A percentile compares a stretch with the other conserved stretches of the same genome.
phyloP scores from a whole-genome alignment of 2,888 invertebrate species.

The Mythimna vitellina region DNA sequence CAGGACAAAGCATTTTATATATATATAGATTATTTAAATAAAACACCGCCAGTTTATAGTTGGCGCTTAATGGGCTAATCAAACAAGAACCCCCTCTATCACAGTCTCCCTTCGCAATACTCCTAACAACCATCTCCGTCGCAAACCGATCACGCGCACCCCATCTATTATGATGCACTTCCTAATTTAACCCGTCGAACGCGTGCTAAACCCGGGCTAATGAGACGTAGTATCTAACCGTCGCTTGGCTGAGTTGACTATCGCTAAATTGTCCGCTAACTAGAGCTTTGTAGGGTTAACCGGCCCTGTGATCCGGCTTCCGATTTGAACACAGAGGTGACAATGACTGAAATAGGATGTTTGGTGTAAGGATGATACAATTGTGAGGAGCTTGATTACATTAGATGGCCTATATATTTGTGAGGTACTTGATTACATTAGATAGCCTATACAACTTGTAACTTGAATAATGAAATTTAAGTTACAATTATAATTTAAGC shows the following conservation, averaged over 20 bases:
- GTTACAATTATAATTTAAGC: too few relatives aligned
- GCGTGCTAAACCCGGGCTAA: constrained; percentile 58
- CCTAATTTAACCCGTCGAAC: constrained; percentile 60
- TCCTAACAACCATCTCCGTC: constrained; percentile 14
- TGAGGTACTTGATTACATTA: too few relatives aligned
- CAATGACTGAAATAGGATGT: constrained; percentile 27
- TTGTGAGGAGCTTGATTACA: not conserved
- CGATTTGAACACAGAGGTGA: constrained; percentile 54
- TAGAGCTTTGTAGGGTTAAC: constrained; percentile 60
- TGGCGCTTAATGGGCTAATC: too few relatives aligned
- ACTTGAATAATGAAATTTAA: too few relatives aligned
- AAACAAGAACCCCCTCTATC: not conserved
- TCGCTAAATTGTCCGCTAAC: constrained; percentile 67
- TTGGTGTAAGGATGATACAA: not conserved
- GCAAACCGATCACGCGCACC: constrained; percentile 23
- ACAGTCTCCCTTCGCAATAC: not conserved
- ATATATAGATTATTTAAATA: too few relatives aligned
- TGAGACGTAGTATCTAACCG: constrained; percentile 69
- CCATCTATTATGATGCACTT: constrained; percentile 57
- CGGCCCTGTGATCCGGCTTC: constrained; percentile 60
- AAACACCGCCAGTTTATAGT: too few relatives aligned
- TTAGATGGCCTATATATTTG: too few relatives aligned
- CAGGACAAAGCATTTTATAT: too few relatives aligned
- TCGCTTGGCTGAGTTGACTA: constrained; percentile 67
- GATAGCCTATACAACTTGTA: too few relatives aligned